phyloP scores from a whole-genome alignment of 1,140 invertebrate species.

The Uloborus diversus region DNA sequence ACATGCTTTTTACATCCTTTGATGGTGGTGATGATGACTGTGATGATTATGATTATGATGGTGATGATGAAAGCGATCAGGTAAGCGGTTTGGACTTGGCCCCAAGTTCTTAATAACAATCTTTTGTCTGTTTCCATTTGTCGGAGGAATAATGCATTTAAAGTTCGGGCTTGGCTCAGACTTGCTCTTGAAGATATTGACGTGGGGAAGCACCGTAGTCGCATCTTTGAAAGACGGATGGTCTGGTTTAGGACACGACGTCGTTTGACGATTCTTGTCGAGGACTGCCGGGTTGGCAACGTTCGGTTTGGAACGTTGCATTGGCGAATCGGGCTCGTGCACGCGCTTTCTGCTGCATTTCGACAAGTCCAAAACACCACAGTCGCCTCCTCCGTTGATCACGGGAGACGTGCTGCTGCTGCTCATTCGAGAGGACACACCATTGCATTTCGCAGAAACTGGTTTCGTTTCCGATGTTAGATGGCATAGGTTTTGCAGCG shows the following conservation, averaged over 20 bases:
- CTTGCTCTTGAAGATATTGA: conserved; percentile 36
- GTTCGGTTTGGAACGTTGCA: conserved; percentile 37
- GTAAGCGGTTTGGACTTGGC: conserved; percentile 16
- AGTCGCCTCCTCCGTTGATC: not conserved
- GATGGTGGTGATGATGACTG: conserved; percentile 40
- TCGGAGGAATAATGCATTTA: conserved; percentile 43
- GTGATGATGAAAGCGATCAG: conserved; percentile 35
- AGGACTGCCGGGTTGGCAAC: conserved; percentile 53
- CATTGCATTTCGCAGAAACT: conserved; percentile 2
- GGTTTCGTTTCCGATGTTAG: not conserved
- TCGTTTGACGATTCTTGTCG: conserved; percentile 43
- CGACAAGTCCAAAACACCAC: conserved; percentile 33
- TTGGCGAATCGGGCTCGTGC: not conserved
- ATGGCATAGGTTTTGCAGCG: not conserved
- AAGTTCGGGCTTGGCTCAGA: conserved; percentile 6
- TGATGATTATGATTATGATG: conserved; percentile 26
- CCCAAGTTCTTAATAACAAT: conserved; percentile 53
- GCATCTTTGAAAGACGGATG: conserved; percentile 29
- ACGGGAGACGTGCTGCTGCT: not conserved
- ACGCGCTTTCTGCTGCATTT: conserved; percentile 12
- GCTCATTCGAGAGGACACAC: not conserved
- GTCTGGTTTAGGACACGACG: not conserved
- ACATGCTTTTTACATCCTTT: conserved; percentile 49
- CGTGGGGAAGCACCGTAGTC: conserved; percentile 4
- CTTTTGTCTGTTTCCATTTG: conserved; percentile 47